These are phyloP conservation scores for Lytechinus pictus DNA, from an alignment of 35 echinoderm and acorn worm species.

Conservation along the genomic window DNA sequence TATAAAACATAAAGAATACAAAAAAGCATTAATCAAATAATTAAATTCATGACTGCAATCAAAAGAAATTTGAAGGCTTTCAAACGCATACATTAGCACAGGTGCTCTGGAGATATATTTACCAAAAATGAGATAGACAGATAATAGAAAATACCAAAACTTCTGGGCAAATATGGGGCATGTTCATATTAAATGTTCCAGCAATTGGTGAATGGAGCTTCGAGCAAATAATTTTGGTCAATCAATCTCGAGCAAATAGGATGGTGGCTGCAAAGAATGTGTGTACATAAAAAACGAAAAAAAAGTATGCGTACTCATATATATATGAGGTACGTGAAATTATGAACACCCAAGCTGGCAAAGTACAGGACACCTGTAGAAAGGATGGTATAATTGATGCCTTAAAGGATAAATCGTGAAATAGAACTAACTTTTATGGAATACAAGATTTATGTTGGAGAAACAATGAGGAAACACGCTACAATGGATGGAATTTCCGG, in stretches of 20 bases:
- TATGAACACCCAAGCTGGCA: not conserved
- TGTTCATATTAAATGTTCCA: not conserved
- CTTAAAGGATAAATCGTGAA: not conserved
- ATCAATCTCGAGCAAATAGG: conserved; percentile 10
- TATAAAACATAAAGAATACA: no score
- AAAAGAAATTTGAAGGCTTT: not conserved
- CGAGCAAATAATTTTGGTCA: conserved; percentile 1
- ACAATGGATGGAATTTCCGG: no score
- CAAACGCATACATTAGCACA: not conserved
- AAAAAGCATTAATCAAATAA: not conserved
- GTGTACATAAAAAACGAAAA: not conserved
- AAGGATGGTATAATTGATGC: not conserved
- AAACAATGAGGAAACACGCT: no score
- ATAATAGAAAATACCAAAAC: conserved; percentile 6
- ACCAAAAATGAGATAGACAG: not conserved
- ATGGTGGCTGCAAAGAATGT: not conserved
- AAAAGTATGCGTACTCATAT: not conserved
- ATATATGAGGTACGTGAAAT: not conserved
- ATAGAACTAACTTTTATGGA: not conserved
- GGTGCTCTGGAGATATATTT: not conserved
- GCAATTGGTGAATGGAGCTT: not conserved
- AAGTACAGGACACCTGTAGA: not conserved
- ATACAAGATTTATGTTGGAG: not conserved
- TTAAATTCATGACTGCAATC: not conserved
- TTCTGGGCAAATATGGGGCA: not conserved